Conservation (phyloP, 2,888 invertebrate genomes). For the Magallana nippona region DNA sequence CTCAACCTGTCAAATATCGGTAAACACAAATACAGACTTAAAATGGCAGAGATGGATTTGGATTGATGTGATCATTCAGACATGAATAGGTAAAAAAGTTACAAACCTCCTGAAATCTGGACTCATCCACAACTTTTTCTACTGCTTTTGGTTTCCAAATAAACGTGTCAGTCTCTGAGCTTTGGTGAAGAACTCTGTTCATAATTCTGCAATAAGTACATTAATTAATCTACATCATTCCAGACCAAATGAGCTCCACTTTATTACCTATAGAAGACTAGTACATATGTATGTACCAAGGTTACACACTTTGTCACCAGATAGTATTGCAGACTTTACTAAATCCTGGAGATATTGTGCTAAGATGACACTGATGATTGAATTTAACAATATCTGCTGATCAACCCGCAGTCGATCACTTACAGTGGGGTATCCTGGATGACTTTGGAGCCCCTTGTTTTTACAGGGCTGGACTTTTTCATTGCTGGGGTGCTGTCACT, state of each 20-base stretch:
- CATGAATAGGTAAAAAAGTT: no score
- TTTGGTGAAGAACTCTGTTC: neutral
- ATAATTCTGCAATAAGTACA: neutral
- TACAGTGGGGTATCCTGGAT: neutral
- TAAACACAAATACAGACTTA: neutral
- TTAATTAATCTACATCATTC: neutral
- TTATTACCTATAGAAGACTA: no score
- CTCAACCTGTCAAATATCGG: neutral
- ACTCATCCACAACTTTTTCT: constrained; percentile 5
- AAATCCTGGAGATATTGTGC: no score
- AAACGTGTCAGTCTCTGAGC: neutral
- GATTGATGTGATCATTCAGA: no score
- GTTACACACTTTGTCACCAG: no score
- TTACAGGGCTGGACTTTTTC: neutral
- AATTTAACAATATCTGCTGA: neutral
- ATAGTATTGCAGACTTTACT: no score
- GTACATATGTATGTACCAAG: no score
- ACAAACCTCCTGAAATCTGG: constrained; percentile 7
- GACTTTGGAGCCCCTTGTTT: neutral
- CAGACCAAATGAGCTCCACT: no score
- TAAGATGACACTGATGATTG: no score
- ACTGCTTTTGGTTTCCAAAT: constrained; percentile 12
- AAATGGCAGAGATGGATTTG: neutral
- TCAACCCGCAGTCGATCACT: neutral
- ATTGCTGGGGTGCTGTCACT: neutral